A percentile compares a stretch with the other conserved stretches of the same genome.
Evolutionary conservation across 2,113 vertebrate genomes (phyloP).

Genomic region (Pluvianellus socialis): DNA sequence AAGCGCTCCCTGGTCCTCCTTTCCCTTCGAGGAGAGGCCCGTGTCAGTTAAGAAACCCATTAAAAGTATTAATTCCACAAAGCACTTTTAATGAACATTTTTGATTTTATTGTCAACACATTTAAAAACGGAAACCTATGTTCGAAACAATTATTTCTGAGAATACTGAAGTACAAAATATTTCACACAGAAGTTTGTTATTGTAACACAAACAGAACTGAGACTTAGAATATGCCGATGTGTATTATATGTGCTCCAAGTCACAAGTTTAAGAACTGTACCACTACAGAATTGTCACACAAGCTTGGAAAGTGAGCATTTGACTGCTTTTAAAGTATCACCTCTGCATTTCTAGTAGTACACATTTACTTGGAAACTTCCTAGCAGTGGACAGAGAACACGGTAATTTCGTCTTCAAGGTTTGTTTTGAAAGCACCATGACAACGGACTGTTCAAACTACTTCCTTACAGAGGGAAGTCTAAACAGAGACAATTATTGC

Average conservation of each 20-base stretch:
- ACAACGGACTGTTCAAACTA: conserved; percentile 20
- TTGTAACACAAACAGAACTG: neutral
- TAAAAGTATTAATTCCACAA: neutral
- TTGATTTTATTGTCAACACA: conserved; percentile 60
- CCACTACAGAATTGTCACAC: neutral
- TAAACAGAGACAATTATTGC: conserved; percentile 41
- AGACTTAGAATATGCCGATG: neutral
- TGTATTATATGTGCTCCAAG: neutral
- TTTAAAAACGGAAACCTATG: neutral
- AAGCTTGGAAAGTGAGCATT: neutral
- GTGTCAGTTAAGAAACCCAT: fast-evolving
- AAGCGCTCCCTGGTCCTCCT: fast-evolving
- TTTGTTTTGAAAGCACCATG: conserved; percentile 54
- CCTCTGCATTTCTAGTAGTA: neutral
- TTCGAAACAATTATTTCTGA: conserved; percentile 18
- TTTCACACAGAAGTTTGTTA: neutral
- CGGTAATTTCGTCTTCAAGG: neutral
- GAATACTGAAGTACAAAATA: conserved; percentile 30
- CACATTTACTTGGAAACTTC: neutral
- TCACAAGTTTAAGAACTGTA: neutral
- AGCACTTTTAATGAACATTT: neutral
- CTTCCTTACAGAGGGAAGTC: conserved; percentile 20
- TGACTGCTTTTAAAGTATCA: conserved; percentile 9
- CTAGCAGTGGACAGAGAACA: conserved; percentile 9
- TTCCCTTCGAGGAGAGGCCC: neutral